Evolutionary conservation across 2,888 invertebrate species (phyloP).

Genomic region (Drosophila hamatofila): DNA sequence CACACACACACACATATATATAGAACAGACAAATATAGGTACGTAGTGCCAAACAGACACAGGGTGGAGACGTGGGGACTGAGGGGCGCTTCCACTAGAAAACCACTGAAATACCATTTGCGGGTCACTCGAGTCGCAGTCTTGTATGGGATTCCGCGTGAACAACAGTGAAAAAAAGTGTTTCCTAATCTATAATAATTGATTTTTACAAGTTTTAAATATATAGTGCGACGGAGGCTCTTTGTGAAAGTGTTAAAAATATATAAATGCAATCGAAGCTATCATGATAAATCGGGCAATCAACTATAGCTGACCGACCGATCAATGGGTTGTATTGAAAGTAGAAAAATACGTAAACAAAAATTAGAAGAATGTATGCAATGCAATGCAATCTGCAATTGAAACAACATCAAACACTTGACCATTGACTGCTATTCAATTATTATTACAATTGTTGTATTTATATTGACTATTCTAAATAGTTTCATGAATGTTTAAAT

Average conservation of each 20-base stretch:
- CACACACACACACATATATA: not conserved
- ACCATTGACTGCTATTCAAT: conserved; percentile 4
- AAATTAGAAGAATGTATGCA: conserved; percentile 8
- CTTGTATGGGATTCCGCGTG: conserved; percentile 56
- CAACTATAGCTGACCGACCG: conserved; percentile 9
- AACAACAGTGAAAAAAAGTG: conserved; percentile 44
- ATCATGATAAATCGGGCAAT: conserved; percentile 7
- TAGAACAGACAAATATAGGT: conserved; percentile 22
- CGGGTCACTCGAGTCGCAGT: conserved; percentile 42
- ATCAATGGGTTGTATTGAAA: conserved; percentile 9
- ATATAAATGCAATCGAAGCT: not conserved
- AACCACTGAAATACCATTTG: conserved; percentile 31
- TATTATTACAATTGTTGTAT: too few relatives aligned
- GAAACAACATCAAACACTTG: not conserved
- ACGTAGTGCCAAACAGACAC: conserved; percentile 10
- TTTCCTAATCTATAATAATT: conserved; percentile 33
- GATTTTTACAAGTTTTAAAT: conserved; percentile 19
- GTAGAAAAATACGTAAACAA: conserved; percentile 1
- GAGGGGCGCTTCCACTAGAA: conserved; percentile 24
- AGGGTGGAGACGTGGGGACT: conserved; percentile 8
- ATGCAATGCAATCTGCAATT: conserved; percentile 9
- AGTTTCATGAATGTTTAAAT: not conserved
- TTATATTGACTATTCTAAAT: not conserved
- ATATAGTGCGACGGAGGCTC: not conserved
- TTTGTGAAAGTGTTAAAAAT: not conserved